Evolutionary conservation across 2,888 invertebrate species (phyloP), one percentile per base, ranked within the genome.

Genomic region (Teinopalpus imperialis): DNA sequence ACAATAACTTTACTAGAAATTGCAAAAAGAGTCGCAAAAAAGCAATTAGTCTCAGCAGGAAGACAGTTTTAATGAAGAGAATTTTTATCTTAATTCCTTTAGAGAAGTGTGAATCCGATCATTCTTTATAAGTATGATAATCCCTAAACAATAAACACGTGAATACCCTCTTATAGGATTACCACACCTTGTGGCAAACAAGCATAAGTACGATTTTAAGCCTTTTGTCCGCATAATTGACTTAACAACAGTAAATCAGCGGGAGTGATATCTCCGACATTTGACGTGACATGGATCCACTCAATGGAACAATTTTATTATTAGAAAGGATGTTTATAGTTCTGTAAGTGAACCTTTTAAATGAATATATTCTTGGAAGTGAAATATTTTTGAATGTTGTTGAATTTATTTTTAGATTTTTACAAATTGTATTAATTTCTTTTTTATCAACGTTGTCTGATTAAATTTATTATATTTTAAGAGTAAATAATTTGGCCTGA

Each of bases 211-310:
- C 43, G 57, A 42, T 63, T 67, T 67, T 56, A 45, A 64, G 46
- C 44, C 77, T 73, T 73, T 82, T 82, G 74, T 78, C 43, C 31
- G 24, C 27, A 42, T 75, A 77, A 70, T 75, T 69, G 70, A 64
- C 66, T 70, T 67, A 66, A 66, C 61, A 70, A 62, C 52, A 36
- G 42, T 51, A 26, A 40, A 53, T 54, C 74, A 72, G 70, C 73
- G 66, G 75, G 78, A 59, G 69, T 67, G 68, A 69, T 52, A 35
- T 46, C 48, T 49, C 37, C 48, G 48, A 47, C 42, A 20, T 41
- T 42, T 44, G 12, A 43, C 48, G 49, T 52, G 54, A 57, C 54
- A 26, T 36, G 54, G 48, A 47, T 40, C 4, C 18, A 14, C 24
- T 57, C 52, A 66, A 71, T 66, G 54, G 61, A 42, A 45, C 45